Evolutionary conservation across 2,888 invertebrate species (phyloP).

Genomic region (Trichogramma evanescens): DNA sequence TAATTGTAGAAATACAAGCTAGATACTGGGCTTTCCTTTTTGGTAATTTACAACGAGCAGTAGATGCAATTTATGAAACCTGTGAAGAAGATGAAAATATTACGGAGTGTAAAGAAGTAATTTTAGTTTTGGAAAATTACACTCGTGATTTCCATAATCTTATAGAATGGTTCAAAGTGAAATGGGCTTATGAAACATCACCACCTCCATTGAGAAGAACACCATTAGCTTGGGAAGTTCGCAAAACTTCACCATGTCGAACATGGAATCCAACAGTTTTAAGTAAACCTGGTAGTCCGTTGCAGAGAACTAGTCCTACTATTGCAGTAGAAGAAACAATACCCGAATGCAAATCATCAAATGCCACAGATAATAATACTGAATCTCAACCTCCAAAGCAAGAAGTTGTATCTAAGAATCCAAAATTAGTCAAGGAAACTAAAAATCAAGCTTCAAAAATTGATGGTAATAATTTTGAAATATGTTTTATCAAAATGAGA

Average conservation of each 20-base stretch:
- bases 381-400: conserved; percentile 2
- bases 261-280: conserved; percentile 35
- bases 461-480: conserved; percentile 23
- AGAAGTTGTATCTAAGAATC: conserved; percentile 8
- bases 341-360: conserved; percentile 36
- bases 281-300: conserved; percentile 44
- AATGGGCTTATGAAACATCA: conserved; percentile 90
- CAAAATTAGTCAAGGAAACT: conserved; percentile 42
- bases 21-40: conserved; percentile 93
- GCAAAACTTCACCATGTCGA: conserved; percentile 64
- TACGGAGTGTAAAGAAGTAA: conserved; percentile 92
- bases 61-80: conserved; percentile 92
- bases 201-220: conserved; percentile 77
- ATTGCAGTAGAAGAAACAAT: conserved; percentile 46
- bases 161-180: conserved; percentile 87
- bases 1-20: conserved; percentile 66
- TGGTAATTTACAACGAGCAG: conserved; percentile 86
- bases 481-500: conserved; percentile 27
- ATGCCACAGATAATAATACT: conserved; percentile 4
- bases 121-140: conserved; percentile 89
- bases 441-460: conserved; percentile 32
- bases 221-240: conserved; percentile 91
- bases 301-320: conserved; percentile 41
- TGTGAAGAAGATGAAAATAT: conserved; percentile 92
- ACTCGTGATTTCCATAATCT: conserved; percentile 88